Base-by-base conservation (phyloP, 2,797 vertebrate genomes). In the Anguilla marmorata region DNA sequence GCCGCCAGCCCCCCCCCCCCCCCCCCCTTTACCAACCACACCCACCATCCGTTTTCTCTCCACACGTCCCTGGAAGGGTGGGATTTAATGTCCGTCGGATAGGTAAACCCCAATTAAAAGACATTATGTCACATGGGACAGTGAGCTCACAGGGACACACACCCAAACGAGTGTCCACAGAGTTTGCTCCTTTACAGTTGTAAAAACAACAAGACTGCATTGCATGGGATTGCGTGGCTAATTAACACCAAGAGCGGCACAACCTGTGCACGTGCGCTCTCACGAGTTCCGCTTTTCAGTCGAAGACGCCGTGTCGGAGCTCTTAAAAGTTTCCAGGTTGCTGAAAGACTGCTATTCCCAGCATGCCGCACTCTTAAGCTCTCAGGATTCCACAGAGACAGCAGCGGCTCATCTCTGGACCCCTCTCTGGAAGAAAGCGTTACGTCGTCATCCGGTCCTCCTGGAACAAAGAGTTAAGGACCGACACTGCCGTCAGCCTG, bases 391-490 rank as follows among this genome's bases (percentile, higher is more conserved):
- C 30, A 14, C 69, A 74, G 86, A 87, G 88, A 7, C 0, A 16
- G 58, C 16, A 24, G 60, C 3, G 24, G 24, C 60, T 6, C 24
- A 27, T n/a, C 60, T 50, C 0, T 0, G n/a, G 24, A 60, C 37
- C 88, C 92, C 60, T 88, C 82, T 30, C 85, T 85, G 86, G 86
- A 86, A 86, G 33, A 58, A 48, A 87, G 89, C 9, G 88, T 69
- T 83, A 87, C 52, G 30, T 52, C 60, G 27, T 85, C 74, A 89
- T 94, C 92, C 93, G 66, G 89, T 94, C 92, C 92, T 93, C 92
- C 94, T 96, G 91, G 93, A 96, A 96, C 88, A 94, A 90, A 94
- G 91, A 91, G 89, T 91, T 93, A 94, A 94, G 89, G 84, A 6
- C 88, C 85, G 87, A 86, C 90, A 93, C 19, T 60, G 90, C 83